phyloP scores from a whole-genome alignment of 2,888 invertebrate genomes.

The Hirtodrosophila cameraria region DNA sequence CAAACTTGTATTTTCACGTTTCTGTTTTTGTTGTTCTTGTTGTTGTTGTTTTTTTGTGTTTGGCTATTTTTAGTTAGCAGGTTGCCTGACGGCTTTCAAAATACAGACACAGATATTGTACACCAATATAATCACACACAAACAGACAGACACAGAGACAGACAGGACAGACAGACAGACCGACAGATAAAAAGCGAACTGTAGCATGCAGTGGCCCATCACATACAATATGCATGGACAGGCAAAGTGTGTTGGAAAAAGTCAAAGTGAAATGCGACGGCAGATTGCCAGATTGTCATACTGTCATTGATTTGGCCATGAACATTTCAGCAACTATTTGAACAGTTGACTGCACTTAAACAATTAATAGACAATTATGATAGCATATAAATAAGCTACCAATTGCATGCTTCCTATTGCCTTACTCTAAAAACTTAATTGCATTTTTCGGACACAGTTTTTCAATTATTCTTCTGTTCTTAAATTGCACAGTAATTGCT shows the following conservation, averaged over 20 bases:
- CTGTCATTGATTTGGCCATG: slow-evolving; percentile 68
- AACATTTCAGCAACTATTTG: slow-evolving; percentile 38
- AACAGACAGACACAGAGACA: slow-evolving; percentile 2
- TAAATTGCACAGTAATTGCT: background rate
- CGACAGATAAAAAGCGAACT: too few relatives aligned
- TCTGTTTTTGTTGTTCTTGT: too few relatives aligned
- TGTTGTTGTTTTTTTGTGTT: too few relatives aligned
- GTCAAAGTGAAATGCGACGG: slow-evolving; percentile 63
- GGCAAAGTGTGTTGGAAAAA: slow-evolving; percentile 30
- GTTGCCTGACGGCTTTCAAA: slow-evolving; percentile 42
- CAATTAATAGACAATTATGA: slow-evolving; percentile 48
- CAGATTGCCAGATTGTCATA: slow-evolving; percentile 58
- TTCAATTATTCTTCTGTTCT: background rate
- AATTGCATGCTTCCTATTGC: background rate
- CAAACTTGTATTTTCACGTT: slow-evolving; percentile 2
- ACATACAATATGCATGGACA: slow-evolving; percentile 35
- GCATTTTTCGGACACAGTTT: background rate
- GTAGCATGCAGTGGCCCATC: slow-evolving; percentile 16
- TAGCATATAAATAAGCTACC: slow-evolving; percentile 2
- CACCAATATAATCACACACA: slow-evolving; percentile 11
- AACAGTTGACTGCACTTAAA: slow-evolving; percentile 48
- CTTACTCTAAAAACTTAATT: slow-evolving; percentile 1
- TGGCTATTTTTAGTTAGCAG: slow-evolving; percentile 51
- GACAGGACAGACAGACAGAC: background rate
- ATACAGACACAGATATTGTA: slow-evolving; percentile 15